Evolutionary conservation across 2,888 invertebrate species (phyloP).

Genomic region (Anthophora plumipes): DNA sequence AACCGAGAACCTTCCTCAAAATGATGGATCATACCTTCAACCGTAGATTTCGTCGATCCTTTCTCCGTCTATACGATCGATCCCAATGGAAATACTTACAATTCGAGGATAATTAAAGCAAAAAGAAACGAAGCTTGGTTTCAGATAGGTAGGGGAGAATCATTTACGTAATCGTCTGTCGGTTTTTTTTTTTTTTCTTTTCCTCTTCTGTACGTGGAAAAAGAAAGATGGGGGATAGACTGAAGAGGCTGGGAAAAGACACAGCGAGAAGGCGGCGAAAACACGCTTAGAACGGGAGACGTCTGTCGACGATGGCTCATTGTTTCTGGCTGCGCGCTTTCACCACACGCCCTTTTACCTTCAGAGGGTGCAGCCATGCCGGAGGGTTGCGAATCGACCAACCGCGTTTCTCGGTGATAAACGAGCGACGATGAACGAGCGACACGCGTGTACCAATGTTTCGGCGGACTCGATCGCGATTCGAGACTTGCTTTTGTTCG

Average conservation of each 20-base stretch:
- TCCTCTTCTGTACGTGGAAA: too few species aligned
- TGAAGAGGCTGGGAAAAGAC: conserved; percentile 14
- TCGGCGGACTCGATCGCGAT: conserved; percentile 2
- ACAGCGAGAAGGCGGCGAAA: not conserved
- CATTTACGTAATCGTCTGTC: conserved; percentile 40
- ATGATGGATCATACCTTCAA: conserved; percentile 66
- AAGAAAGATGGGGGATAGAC: not conserved
- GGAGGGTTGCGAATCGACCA: not conserved
- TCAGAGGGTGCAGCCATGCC: not conserved
- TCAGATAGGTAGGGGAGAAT: not conserved
- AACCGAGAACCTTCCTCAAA: conserved; percentile 47
- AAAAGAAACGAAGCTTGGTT: not conserved
- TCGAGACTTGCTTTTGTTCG: conserved; percentile 3
- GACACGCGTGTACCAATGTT: not conserved
- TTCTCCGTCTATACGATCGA: conserved; percentile 60
- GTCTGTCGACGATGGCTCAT: conserved; percentile 25
- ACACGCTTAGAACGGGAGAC: conserved; percentile 1
- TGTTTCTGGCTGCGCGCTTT: conserved; percentile 24
- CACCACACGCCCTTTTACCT: conserved; percentile 20
- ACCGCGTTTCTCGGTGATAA: conserved; percentile 11
- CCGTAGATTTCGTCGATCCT: conserved; percentile 59
- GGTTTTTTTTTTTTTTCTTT: too few species aligned
- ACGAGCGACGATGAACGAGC: conserved; percentile 7
- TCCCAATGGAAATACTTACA: conserved; percentile 28
- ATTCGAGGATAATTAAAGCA: not conserved